A percentile compares a stretch with the other conserved stretches of the same genome.
phyloP scores from a whole-genome alignment of 2,797 vertebrate genomes.

The Epinephelus coioides region DNA sequence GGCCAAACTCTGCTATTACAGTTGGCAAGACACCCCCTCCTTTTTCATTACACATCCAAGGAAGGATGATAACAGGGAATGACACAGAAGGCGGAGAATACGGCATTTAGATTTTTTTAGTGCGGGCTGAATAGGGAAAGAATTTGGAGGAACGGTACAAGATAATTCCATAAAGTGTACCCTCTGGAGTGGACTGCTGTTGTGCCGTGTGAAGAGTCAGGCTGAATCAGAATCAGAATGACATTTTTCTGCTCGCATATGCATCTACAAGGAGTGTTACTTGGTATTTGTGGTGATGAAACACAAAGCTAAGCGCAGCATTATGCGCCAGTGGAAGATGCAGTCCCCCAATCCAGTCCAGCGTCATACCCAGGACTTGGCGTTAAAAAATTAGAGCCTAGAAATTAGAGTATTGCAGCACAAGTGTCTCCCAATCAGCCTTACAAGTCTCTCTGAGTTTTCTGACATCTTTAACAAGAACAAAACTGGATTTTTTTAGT shows the following conservation, averaged over 20 bases:
- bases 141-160: conserved; percentile 56
- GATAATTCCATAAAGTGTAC: conserved; percentile 67
- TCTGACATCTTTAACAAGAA: conserved; percentile 45
- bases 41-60: conserved; percentile 63
- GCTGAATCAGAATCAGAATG: conserved; percentile 36
- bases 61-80: conserved; percentile 56
- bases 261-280: conserved; percentile 18
- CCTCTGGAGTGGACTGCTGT: conserved; percentile 37
- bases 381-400: no score
- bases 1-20: conserved; percentile 65
- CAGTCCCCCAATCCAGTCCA: background rate
- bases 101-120: conserved; percentile 52
- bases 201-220: conserved; percentile 34
- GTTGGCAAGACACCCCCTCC: conserved; percentile 68
- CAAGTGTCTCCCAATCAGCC: conserved; percentile 15
- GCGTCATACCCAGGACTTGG: background rate
- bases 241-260: conserved; percentile 12
- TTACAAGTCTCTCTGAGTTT: background rate
- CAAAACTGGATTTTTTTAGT: conserved; percentile 46
- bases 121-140: conserved; percentile 30
- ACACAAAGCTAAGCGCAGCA: conserved; percentile 10
- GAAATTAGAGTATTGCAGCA: conserved; percentile 5
- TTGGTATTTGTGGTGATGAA: conserved; percentile 31
- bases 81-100: conserved; percentile 40
- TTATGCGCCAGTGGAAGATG: background rate